Conservation (phyloP, 2,113 vertebrate species). For the Peromyscus californicus region DNA sequence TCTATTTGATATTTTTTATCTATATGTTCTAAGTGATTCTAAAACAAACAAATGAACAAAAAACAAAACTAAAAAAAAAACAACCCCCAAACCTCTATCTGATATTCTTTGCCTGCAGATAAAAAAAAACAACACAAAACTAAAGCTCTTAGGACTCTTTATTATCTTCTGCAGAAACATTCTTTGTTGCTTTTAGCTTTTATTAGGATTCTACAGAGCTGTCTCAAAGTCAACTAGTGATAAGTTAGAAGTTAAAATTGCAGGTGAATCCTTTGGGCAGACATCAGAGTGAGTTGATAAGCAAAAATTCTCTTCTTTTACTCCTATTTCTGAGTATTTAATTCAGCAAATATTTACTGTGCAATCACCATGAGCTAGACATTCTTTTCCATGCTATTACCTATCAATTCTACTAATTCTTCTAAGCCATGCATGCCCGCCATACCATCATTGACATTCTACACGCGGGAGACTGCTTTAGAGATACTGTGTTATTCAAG, state of each 20-base stretch:
- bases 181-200: not conserved
- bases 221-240: not conserved
- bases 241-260: not conserved
- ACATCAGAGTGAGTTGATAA: not conserved
- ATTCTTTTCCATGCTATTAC: not conserved
- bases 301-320: not conserved
- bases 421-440: not conserved
- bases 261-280: not conserved
- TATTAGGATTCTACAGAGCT: not conserved
- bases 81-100: not conserved
- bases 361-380: not conserved
- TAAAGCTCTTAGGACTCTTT: not conserved
- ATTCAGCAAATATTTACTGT: conserved; percentile 29
- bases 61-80: not conserved
- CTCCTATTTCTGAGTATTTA: not conserved
- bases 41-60: not conserved
- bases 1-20: not conserved
- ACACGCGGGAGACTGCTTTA: not conserved
- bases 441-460: not conserved
- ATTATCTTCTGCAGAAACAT: not conserved
- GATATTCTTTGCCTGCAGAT: not conserved
- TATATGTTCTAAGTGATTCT: not conserved
- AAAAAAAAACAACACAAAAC: not conserved
- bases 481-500: not conserved
- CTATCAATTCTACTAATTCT: conserved; percentile 13